These are phyloP conservation scores for Laticauda laticaudata DNA, from an alignment of 2,113 vertebrate genomes.

Conservation along the genomic window DNA sequence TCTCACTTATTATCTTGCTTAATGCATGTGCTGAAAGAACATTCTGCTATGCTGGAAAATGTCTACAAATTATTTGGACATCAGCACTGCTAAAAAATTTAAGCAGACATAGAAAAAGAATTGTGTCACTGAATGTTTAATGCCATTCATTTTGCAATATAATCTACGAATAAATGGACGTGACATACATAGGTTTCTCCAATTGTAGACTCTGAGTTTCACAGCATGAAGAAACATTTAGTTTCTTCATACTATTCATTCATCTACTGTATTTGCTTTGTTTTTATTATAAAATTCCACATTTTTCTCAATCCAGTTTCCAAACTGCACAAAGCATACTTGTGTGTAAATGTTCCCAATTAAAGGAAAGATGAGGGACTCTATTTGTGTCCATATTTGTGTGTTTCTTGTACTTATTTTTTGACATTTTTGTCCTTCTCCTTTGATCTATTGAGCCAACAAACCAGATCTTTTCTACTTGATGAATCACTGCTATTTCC, in stretches of 20 bases:
- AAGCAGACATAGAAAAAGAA: constrained; percentile 44
- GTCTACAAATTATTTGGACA: constrained; percentile 59
- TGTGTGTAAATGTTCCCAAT: constrained; percentile 24
- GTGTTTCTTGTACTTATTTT: constrained; percentile 3
- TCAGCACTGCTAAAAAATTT: constrained; percentile 56
- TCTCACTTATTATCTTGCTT: constrained; percentile 30
- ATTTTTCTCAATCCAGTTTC: constrained; percentile 41
- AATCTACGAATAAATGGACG: constrained; percentile 60
- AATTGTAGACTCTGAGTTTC: constrained; percentile 42
- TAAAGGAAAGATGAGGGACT: not conserved
- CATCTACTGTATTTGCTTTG: constrained; percentile 30
- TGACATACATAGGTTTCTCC: constrained; percentile 37
- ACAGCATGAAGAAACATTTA: not conserved
- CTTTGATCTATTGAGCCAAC: not conserved
- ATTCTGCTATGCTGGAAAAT: constrained; percentile 45
- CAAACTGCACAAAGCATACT: constrained; percentile 32
- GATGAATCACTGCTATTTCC: not conserved
- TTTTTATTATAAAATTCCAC: constrained; percentile 47
- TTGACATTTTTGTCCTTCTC: constrained; percentile 23
- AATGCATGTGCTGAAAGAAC: constrained; percentile 27
- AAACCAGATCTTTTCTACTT: constrained; percentile 18
- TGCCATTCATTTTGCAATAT: constrained; percentile 45
- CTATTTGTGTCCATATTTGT: not conserved
- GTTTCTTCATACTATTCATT: constrained; percentile 47
- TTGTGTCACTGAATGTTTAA: constrained; percentile 63